Conservation (phyloP, 2,113 vertebrate species). For the Castor canadensis region DNA sequence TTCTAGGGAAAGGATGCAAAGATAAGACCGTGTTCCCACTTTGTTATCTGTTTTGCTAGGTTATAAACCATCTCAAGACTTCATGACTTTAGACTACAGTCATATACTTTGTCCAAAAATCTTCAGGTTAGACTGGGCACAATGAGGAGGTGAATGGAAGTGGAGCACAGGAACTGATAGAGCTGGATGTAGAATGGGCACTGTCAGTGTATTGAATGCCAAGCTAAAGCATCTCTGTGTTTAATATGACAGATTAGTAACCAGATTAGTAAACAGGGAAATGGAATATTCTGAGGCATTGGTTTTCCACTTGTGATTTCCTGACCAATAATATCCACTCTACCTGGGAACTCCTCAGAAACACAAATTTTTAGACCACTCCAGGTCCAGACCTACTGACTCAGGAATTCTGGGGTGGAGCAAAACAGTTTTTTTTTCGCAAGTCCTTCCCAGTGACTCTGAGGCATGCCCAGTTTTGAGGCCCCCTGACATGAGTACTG, state of each 20-base stretch:
- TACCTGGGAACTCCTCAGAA: not conserved
- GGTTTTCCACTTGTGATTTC: not conserved
- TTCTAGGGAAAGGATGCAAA: not conserved
- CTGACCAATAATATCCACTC: not conserved
- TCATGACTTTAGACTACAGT: not conserved
- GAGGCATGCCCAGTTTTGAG: rapidly evolving
- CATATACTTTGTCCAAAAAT: not conserved
- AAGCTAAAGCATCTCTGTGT: not conserved
- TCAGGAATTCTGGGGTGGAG: not conserved
- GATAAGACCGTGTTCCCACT: not conserved
- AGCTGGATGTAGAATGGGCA: not conserved
- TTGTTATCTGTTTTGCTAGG: not conserved
- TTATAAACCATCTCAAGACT: not conserved
- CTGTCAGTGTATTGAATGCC: not conserved
- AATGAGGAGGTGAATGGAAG: too few relatives aligned
- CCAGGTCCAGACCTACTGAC: not conserved
- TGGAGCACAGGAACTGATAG: not conserved
- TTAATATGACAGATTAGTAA: too few relatives aligned
- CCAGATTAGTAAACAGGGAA: not conserved
- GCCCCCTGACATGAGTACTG: not conserved
- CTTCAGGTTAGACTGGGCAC: not conserved
- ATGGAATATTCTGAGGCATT: not conserved
- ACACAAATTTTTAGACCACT: not conserved
- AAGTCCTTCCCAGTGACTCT: not conserved
- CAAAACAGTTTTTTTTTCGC: not conserved